Conservation (phyloP, 2,888 invertebrate genomes). For the Balanococcus diminutus region DNA sequence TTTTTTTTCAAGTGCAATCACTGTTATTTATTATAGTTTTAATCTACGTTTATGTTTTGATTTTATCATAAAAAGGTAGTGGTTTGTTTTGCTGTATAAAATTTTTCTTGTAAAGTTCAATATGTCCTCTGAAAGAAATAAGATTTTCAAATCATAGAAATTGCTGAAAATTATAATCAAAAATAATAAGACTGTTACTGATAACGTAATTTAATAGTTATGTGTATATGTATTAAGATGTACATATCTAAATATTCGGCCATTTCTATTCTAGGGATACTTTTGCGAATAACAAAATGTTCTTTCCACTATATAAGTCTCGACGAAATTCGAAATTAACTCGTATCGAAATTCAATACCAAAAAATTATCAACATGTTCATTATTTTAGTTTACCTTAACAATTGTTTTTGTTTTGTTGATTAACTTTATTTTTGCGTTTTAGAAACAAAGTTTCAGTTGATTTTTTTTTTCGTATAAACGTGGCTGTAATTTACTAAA, state of each 20-base stretch:
- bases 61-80: slow-evolving; percentile 39
- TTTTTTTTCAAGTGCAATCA: slow-evolving; percentile 50
- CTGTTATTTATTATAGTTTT: slow-evolving; percentile 50
- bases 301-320: not conserved
- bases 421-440: slow-evolving; percentile 35
- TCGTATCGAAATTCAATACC: slow-evolving; percentile 39
- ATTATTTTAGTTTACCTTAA: slow-evolving; percentile 38
- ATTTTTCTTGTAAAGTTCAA: not conserved
- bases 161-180: slow-evolving; percentile 46
- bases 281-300: not conserved
- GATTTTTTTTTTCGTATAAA: slow-evolving; percentile 21
- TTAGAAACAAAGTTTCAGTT: slow-evolving; percentile 47
- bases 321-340: not conserved
- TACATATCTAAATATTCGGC: slow-evolving; percentile 46
- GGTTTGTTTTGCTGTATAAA: slow-evolving; percentile 14
- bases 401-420: slow-evolving; percentile 41
- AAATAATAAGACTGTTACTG: slow-evolving; percentile 55
- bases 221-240: slow-evolving; percentile 40
- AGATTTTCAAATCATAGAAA: not conserved
- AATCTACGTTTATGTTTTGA: slow-evolving; percentile 37
- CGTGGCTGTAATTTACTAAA: slow-evolving; percentile 50
- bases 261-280: not conserved
- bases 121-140: not conserved
- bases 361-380: slow-evolving; percentile 21
- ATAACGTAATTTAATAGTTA: slow-evolving; percentile 35